Evolutionary conservation across 2,797 vertebrate species (phyloP).

Genomic region (Manis javanica): DNA sequence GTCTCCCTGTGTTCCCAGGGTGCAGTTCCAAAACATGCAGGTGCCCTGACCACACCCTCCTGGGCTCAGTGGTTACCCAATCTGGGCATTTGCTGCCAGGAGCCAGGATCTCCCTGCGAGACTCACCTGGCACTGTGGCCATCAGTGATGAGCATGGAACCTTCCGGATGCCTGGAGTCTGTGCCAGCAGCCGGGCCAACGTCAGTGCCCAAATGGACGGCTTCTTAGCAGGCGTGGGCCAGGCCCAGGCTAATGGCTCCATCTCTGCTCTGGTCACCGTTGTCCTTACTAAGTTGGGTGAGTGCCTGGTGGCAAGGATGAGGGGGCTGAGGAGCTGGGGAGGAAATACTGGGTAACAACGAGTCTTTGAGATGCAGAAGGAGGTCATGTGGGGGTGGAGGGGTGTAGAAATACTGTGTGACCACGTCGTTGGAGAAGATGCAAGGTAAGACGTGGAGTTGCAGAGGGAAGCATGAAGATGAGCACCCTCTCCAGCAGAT

Average conservation of each 20-base stretch:
- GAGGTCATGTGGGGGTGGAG: not conserved
- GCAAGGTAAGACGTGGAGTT: not conserved
- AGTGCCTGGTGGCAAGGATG: fast-evolving
- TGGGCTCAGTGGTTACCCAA: slow-evolving; percentile 88
- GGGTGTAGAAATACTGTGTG: not conserved
- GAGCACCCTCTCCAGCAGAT: not conserved
- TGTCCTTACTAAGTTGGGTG: slow-evolving; percentile 91
- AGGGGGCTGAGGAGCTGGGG: not conserved
- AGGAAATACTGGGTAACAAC: not conserved
- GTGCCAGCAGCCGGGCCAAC: slow-evolving; percentile 82
- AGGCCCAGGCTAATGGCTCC: slow-evolving; percentile 87
- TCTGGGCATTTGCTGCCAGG: slow-evolving; percentile 87
- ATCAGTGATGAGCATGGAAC: slow-evolving; percentile 88
- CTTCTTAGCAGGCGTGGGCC: slow-evolving; percentile 86
- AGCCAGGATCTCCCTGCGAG: slow-evolving; percentile 87
- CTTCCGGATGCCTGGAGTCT: slow-evolving; percentile 90
- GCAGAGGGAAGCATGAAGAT: not conserved
- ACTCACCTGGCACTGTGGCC: slow-evolving; percentile 82
- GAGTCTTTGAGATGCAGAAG: not conserved
- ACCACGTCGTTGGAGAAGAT: not conserved
- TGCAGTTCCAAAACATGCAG: slow-evolving; percentile 87
- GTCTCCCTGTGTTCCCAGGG: slow-evolving; percentile 45
- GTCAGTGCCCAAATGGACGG: slow-evolving; percentile 90
- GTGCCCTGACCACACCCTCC: slow-evolving; percentile 88
- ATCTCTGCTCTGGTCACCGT: slow-evolving; percentile 86